Base-by-base conservation (phyloP, 2,797 vertebrate genomes). In the Sylvilagus floridanus region DNA sequence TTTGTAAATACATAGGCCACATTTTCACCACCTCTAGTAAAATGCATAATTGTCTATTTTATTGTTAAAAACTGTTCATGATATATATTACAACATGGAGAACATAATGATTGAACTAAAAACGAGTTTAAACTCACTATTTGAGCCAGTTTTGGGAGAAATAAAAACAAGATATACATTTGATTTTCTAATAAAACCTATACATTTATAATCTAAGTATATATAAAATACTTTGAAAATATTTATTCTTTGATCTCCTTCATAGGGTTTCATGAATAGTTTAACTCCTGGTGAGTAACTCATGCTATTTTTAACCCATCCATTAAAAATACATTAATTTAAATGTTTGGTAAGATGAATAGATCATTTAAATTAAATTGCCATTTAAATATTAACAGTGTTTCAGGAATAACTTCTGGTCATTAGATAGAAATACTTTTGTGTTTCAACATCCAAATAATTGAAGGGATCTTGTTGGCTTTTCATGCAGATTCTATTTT, bases 51-150 rank as follows among this genome's bases (percentile, higher is more conserved):
- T 91, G 2, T 68, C 68, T 90, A 50, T 54, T 84, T 76, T 66
- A 52, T 84, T 91, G 82, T 4, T 79, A 72, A 69, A 85, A 63
- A 3, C 68, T 92, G 9, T 60, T 4, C 5, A 19, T 73, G n/a
- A 50, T 52, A 66, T 57, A 77, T 90, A 69, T 87, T 77, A 54
- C 0, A 73, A 54, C 26, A 47, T 37, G 79, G 47, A 12, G 9
- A 79, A 72, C 93, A 28, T 76, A 68, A 37, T 66, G 92, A 14
- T 96, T 32, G 28, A 86, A 86, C 83, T 72, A 12, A 76, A 91
- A 91, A 60, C 75, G 89, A 77, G 73, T 84, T 75, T 89, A 84
- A 84, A 86, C 66, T 83, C 52, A 79, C 12, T 82, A 68, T 16
- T 79, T 84, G 26, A 12, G 10, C 8, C 91, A 24, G 37, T 54